A percentile compares a stretch with the other conserved stretches of the same genome.
Conservation (phyloP, 2,113 vertebrate species). For the Ancistrus triradiatus region DNA sequence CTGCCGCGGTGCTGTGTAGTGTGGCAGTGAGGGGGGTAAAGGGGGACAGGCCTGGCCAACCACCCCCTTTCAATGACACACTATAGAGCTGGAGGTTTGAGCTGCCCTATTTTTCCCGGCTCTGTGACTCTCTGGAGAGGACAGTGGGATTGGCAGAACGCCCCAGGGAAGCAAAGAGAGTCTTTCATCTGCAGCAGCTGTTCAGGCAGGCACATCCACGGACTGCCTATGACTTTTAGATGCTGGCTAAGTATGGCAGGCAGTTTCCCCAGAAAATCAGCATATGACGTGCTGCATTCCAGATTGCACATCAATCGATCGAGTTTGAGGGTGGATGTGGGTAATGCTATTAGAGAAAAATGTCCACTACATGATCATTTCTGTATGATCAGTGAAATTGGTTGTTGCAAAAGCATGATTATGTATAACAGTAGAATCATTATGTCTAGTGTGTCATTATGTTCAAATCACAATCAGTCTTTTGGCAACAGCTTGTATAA, state of each 20-base stretch:
- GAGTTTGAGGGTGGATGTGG: neutral
- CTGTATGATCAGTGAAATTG: no score
- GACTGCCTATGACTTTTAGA: conserved; percentile 36
- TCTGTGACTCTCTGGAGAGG: conserved; percentile 39
- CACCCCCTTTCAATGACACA: conserved; percentile 27
- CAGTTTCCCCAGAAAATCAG: conserved; percentile 37
- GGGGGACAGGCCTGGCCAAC: conserved; percentile 18
- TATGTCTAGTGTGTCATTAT: no score
- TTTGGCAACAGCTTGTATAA: no score
- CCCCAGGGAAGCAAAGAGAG: conserved; percentile 41
- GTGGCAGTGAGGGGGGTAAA: conserved; percentile 27
- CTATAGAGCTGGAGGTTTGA: conserved; percentile 43
- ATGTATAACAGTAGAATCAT: no score
- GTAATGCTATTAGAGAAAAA: no score
- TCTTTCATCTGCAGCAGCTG: conserved; percentile 53
- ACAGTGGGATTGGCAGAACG: conserved; percentile 42
- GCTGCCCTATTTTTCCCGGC: conserved; percentile 47
- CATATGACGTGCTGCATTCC: conserved; percentile 31
- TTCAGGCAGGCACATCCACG: conserved; percentile 42
- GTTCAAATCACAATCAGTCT: no score
- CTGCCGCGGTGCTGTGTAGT: conserved; percentile 2
- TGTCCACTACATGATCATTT: no score
- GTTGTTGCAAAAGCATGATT: no score
- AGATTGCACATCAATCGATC: conserved; percentile 14
- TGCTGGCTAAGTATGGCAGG: conserved; percentile 28